phyloP scores from a whole-genome alignment of 2,888 invertebrate species.

The Drosophila macrothrix region DNA sequence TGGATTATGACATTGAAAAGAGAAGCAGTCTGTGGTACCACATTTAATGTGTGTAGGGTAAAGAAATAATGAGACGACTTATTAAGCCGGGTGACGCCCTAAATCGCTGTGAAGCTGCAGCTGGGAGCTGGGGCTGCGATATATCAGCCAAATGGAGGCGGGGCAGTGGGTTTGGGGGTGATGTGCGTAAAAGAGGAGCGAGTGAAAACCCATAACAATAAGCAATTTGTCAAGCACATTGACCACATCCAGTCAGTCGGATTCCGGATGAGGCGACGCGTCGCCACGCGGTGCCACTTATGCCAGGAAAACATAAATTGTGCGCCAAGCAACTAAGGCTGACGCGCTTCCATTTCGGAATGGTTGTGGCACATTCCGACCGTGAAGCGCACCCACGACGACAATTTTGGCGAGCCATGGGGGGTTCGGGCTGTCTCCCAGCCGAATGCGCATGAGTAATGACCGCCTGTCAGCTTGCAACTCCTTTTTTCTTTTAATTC shows the following conservation, averaged over 20 bases:
- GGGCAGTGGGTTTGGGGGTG: too few relatives aligned
- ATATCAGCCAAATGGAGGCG: conserved; percentile 19
- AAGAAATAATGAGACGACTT: conserved; percentile 77
- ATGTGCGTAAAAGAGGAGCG: neutral
- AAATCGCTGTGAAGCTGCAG: conserved; percentile 12
- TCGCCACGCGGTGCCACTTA: conserved; percentile 69
- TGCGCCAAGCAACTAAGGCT: conserved; percentile 66
- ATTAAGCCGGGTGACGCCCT: conserved; percentile 65
- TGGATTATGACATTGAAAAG: neutral
- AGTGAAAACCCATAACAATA: conserved; percentile 75
- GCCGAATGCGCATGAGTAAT: conserved; percentile 69
- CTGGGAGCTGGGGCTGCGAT: conserved; percentile 25
- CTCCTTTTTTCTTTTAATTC: conserved; percentile 9
- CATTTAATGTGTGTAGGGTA: neutral
- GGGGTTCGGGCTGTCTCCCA: conserved; percentile 22
- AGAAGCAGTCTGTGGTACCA: neutral
- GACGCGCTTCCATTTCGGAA: conserved; percentile 6
- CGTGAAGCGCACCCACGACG: conserved; percentile 28
- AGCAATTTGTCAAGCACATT: conserved; percentile 83
- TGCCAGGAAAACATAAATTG: conserved; percentile 79
- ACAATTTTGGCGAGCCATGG: conserved; percentile 35
- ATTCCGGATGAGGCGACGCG: conserved; percentile 14
- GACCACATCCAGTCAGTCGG: conserved; percentile 70
- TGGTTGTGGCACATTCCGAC: conserved; percentile 43
- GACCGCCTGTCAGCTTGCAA: conserved; percentile 49